Evolutionary conservation across 2,113 vertebrate species (phyloP).

Genomic region (Varanus salvator): DNA sequence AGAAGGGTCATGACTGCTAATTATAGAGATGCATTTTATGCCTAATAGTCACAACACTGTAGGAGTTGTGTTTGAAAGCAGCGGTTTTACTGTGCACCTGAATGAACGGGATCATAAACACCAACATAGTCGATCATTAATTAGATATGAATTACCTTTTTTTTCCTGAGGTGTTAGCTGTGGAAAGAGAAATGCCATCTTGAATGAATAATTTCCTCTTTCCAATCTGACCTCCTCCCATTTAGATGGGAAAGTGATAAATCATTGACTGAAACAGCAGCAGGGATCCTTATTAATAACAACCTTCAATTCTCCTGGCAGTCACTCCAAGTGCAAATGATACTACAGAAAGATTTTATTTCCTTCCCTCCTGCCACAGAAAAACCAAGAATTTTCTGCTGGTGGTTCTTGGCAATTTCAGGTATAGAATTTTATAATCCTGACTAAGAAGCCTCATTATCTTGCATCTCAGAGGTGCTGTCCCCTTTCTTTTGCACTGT

Average conservation of each 20-base stretch:
- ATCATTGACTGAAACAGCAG: constrained; percentile 68
- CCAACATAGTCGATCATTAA: constrained; percentile 56
- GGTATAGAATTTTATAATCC: constrained; percentile 36
- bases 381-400: constrained; percentile 40
- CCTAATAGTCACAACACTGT: constrained; percentile 40
- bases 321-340: constrained; percentile 51
- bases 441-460: constrained; percentile 24
- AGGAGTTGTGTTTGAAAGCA: constrained; percentile 50
- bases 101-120: constrained; percentile 38
- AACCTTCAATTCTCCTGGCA: constrained; percentile 59
- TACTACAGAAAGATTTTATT: constrained; percentile 14
- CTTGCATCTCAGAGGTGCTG: background rate
- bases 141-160: constrained; percentile 61
- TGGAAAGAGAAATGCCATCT: constrained; percentile 60
- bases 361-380: background rate
- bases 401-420: constrained; percentile 49
- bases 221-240: constrained; percentile 61
- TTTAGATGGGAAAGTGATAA: constrained; percentile 69
- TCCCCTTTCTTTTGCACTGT: background rate
- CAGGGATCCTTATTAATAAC: constrained; percentile 72
- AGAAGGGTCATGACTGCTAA: constrained; percentile 10
- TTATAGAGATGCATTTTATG: constrained; percentile 36
- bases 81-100: constrained; percentile 49
- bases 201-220: constrained; percentile 65
- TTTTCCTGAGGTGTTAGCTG: constrained; percentile 31